Conservation (phyloP, 2,888 invertebrate genomes). For the Drymonia ruficornis region DNA sequence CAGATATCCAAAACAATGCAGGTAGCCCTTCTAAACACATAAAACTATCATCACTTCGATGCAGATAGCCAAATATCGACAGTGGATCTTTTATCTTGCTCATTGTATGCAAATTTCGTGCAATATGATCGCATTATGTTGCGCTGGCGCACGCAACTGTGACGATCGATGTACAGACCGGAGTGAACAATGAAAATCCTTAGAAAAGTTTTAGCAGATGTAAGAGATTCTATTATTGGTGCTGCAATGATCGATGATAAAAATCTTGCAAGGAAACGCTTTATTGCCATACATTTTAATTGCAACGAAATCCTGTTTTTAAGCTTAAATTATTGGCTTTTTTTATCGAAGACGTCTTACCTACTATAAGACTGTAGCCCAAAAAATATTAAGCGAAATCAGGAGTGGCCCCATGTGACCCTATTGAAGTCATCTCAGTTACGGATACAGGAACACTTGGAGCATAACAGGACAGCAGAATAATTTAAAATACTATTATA, state of each 20-base stretch:
- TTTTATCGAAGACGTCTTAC: too few species aligned
- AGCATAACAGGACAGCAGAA: too few species aligned
- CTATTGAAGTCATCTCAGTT: too few species aligned
- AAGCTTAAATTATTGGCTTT: too few species aligned
- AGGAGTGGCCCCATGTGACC: too few species aligned
- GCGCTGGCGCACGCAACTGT: slow-evolving; percentile 61
- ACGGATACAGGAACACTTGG: too few species aligned
- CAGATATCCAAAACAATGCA: background rate
- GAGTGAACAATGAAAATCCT: slow-evolving; percentile 40
- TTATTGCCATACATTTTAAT: background rate
- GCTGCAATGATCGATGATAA: slow-evolving; percentile 29
- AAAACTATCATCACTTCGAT: slow-evolving; percentile 8
- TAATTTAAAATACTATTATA: too few species aligned
- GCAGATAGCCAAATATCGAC: slow-evolving; percentile 40
- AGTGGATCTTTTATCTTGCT: slow-evolving; percentile 56
- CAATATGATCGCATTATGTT: slow-evolving; percentile 62
- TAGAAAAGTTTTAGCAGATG: slow-evolving; percentile 27
- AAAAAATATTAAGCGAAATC: too few species aligned
- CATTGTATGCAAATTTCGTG: slow-evolving; percentile 77
- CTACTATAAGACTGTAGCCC: too few species aligned
- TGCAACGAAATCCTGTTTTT: too few species aligned
- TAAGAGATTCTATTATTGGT: slow-evolving; percentile 11
- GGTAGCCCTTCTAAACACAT: slow-evolving; percentile 2
- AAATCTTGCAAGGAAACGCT: slow-evolving; percentile 27
- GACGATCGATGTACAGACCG: slow-evolving; percentile 42